Base-by-base conservation (phyloP, 1,140 invertebrate genomes). In the Drosophila pseudoobscura region DNA sequence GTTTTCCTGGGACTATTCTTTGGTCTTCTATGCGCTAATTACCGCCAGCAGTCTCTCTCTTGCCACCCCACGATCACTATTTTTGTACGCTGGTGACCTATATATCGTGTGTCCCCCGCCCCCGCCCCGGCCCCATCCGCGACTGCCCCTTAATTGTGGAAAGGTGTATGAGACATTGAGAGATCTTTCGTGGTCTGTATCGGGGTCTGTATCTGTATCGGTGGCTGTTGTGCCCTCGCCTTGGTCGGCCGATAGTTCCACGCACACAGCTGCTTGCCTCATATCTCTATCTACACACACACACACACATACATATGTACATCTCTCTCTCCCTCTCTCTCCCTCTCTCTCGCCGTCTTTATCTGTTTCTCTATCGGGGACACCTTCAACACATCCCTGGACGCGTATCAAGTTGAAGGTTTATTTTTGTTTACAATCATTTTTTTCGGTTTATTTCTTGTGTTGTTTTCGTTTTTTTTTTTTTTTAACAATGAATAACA, bases 361-460 rank as follows among this genome's bases (percentile, higher is more conserved):
- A 39, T 20, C 52, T 35, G 15, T 50, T 53, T 59, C 49, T 58
- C 31, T 64, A 24, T 68, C 29, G 56, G 57, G 62, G 71, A 73
- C 84, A 89, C 84, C 83, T 88, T 89, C 80, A 83, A 85, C 77
- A 84, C 63, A 91, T 91, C 89, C 89, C 89, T 91, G 89, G 89
- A 84, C 79, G 75, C 85, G 71, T 76, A 91, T 87, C 89, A 91
- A 91, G 89, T 91, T 90, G 89, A 91, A 91, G 89, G 89, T 90
- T 90, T 90, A 90, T 89, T 89, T 90, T 90, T 91, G 85, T 91
- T 91, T 89, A 90, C 77, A 88, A 88, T 83, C 61, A 79, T 80
- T 73, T 74, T 47, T 71, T 60, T 46, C 49, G 41, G 56, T 62
- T 54, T 70, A 39, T 54, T 46, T 53, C 35, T 52, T 35, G 31